phyloP scores from a whole-genome alignment of 2,888 invertebrate species.

The Drosophila helvetica region DNA sequence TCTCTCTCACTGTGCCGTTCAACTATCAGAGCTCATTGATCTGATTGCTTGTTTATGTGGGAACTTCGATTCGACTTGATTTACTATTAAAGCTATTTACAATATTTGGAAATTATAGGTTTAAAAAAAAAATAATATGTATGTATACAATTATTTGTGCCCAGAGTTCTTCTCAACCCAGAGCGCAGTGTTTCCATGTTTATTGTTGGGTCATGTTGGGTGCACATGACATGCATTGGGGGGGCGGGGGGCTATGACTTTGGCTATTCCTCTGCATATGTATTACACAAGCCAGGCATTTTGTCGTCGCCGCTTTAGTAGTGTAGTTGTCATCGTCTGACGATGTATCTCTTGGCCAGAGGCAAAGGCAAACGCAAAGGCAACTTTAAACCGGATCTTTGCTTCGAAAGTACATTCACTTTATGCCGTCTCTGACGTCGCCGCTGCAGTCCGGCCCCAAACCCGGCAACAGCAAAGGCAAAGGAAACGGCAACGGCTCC shows the following conservation, averaged over 20 bases:
- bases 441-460: conserved; percentile 53
- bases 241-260: too few relatives aligned
- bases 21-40: conserved; percentile 52
- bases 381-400: conserved; percentile 80
- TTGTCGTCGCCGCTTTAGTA: conserved; percentile 38
- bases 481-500: conserved; percentile 35
- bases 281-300: conserved; percentile 78
- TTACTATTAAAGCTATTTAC: conserved; percentile 20
- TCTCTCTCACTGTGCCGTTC: conserved; percentile 46
- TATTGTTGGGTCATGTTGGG: neutral
- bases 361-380: conserved; percentile 24
- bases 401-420: conserved; percentile 82
- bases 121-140: neutral
- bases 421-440: conserved; percentile 61
- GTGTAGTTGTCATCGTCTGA: conserved; percentile 52
- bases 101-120: conserved; percentile 20
- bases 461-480: conserved; percentile 34
- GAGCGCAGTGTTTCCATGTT: neutral
- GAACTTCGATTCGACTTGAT: conserved; percentile 33
- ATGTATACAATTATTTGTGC: conserved; percentile 32
- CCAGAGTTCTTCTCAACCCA: conserved; percentile 43
- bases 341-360: conserved; percentile 63
- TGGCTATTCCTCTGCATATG: conserved; percentile 50
- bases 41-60: conserved; percentile 37
- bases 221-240: conserved; percentile 20